A percentile compares a stretch with the other conserved stretches of the same genome.
These are phyloP conservation scores for Thymallus thymallus DNA, from an alignment of 2,113 vertebrate genomes.

Conservation along the genomic window DNA sequence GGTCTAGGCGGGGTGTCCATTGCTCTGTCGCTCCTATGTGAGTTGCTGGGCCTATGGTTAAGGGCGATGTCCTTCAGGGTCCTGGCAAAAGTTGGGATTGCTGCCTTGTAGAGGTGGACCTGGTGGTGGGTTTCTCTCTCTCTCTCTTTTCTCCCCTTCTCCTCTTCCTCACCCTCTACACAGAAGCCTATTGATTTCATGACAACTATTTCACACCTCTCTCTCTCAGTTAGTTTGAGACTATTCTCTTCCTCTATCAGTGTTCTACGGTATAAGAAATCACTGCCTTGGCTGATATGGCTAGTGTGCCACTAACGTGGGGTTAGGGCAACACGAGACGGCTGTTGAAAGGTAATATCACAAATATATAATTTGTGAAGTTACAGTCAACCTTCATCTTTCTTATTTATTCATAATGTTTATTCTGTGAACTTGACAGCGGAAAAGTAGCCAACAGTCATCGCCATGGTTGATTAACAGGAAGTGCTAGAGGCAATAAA, in stretches of 20 bases:
- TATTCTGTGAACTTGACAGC: constrained; percentile 45
- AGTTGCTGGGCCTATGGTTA: too few relatives aligned
- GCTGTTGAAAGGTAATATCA: constrained; percentile 1
- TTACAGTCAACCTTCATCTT: constrained; percentile 56
- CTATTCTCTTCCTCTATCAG: neutral
- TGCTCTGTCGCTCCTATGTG: too few relatives aligned
- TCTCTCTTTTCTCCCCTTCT: constrained; percentile 9
- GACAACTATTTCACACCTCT: neutral
- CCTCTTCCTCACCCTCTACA: constrained; percentile 27
- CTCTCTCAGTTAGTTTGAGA: neutral
- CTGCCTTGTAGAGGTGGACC: too few relatives aligned
- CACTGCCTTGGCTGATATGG: neutral
- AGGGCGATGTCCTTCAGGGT: too few relatives aligned
- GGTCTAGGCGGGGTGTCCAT: too few relatives aligned
- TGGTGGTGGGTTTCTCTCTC: too few relatives aligned
- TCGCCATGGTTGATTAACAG: constrained; percentile 49
- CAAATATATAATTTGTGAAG: neutral
- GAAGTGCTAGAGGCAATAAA: constrained; percentile 24
- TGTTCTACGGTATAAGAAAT: neutral
- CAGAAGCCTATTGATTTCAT: neutral
- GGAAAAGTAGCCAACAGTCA: constrained; percentile 40
- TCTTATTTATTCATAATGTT: constrained; percentile 39
- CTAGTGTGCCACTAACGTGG: neutral
- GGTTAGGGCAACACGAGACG: neutral
- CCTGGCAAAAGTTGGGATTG: too few relatives aligned